Conservation (phyloP, 2,797 vertebrate species). For the Characodon lateralis region DNA sequence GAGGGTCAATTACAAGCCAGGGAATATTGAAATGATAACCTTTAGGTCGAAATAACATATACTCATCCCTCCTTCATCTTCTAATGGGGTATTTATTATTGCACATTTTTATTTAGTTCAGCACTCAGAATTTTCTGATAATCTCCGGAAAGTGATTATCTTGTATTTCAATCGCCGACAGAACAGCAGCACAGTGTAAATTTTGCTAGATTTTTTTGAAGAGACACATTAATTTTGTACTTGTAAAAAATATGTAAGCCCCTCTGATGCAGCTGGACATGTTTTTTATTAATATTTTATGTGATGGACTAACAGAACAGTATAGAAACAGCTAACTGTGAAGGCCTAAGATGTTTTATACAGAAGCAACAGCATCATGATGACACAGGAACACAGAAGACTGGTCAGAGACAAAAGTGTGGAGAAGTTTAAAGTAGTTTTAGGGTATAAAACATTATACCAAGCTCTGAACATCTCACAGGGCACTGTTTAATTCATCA, state of each 20-base stretch:
- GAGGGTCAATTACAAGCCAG: slow-evolving; percentile 10
- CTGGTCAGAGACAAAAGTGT: background rate
- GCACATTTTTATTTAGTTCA: background rate
- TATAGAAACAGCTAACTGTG: no score
- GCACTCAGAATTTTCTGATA: no score
- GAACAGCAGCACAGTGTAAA: no score
- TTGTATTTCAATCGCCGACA: no score
- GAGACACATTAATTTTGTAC: background rate
- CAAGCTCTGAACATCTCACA: background rate
- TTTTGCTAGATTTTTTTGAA: no score
- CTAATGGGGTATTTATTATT: background rate
- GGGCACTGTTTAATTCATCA: background rate
- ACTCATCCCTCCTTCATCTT: no score
- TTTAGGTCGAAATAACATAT: background rate
- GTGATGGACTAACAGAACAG: no score
- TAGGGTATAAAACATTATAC: background rate
- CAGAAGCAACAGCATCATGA: background rate
- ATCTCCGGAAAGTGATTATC: no score
- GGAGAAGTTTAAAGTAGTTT: background rate
- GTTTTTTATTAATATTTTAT: background rate
- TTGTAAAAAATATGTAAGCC: background rate
- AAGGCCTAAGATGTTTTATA: no score
- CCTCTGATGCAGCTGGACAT: background rate
- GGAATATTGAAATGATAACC: slow-evolving; percentile 4
- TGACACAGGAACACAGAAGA: background rate